Evolutionary conservation across 2,113 vertebrate species (phyloP).

Genomic region (Mystacornis crossleyi): DNA sequence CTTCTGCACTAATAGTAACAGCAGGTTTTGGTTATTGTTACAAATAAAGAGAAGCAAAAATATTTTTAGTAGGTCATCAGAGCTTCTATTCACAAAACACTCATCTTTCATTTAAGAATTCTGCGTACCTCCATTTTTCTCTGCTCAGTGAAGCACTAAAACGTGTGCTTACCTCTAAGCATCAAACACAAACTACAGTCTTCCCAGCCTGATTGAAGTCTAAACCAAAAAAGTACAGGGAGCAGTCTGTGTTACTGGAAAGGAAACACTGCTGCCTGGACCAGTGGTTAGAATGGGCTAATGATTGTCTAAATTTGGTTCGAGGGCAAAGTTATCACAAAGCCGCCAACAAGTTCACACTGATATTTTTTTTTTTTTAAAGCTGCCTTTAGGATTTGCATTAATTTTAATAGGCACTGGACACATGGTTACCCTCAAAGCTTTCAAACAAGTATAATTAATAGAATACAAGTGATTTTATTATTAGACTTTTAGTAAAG

Average conservation of each 20-base stretch:
- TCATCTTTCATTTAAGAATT: not conserved
- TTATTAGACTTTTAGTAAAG: not conserved
- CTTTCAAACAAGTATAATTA: not conserved
- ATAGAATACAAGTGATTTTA: not conserved
- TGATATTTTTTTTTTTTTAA: not conserved
- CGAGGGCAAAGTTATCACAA: not conserved
- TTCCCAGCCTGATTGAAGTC: not conserved
- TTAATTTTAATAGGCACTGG: not conserved
- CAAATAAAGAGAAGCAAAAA: constrained; percentile 16
- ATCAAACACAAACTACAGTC: not conserved
- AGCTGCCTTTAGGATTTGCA: not conserved
- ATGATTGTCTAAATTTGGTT: not conserved
- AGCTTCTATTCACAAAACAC: not conserved
- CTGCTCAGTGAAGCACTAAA: not conserved
- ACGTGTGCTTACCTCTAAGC: not conserved
- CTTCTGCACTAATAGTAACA: not conserved
- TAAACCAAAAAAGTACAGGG: not conserved
- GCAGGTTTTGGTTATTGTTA: not conserved
- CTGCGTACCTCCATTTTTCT: not conserved
- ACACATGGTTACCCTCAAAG: not conserved
- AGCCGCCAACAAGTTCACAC: not conserved
- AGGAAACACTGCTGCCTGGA: not conserved
- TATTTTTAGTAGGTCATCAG: constrained; percentile 11
- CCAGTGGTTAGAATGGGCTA: not conserved
- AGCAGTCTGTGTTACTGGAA: not conserved